A percentile compares a stretch with the other conserved stretches of the same genome.
Evolutionary conservation across 1,140 invertebrate species (phyloP).

Genomic region (Yoshiicerus persimilis): DNA sequence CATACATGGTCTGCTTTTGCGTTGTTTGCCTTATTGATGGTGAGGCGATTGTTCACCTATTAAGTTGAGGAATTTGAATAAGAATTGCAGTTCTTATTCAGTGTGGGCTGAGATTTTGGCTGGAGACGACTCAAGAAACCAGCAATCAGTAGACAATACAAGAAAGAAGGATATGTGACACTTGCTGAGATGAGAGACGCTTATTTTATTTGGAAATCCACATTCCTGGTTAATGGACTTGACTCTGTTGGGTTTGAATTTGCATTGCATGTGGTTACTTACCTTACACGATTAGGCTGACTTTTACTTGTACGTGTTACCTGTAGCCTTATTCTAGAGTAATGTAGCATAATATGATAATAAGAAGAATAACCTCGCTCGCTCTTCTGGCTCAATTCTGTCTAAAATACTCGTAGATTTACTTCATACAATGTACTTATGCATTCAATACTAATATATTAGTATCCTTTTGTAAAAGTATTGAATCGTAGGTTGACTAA

Average conservation of each 20-base stretch:
- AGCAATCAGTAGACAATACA: no score
- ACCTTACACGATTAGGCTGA: neutral
- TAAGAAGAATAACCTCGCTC: neutral
- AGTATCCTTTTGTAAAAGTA: neutral
- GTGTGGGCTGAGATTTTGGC: neutral
- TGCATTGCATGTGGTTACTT: neutral
- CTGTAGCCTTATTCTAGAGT: neutral
- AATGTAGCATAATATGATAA: neutral
- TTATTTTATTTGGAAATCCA: neutral
- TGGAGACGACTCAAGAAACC: neutral
- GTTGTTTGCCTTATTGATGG: neutral
- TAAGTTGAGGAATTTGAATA: neutral
- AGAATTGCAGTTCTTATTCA: neutral
- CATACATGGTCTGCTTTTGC: neutral
- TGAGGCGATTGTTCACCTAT: neutral
- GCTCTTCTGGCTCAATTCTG: neutral
- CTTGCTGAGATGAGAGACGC: neutral
- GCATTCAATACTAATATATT: neutral
- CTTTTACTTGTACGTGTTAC: neutral
- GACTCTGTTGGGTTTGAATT: no score
- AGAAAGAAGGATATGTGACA: neutral
- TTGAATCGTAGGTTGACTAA: neutral
- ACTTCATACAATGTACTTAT: neutral
- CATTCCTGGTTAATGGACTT: slow-evolving; percentile 3
- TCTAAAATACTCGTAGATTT: neutral